Evolutionary conservation across 1,140 invertebrate genomes (phyloP).

Genomic region (Spodoptera litura): DNA sequence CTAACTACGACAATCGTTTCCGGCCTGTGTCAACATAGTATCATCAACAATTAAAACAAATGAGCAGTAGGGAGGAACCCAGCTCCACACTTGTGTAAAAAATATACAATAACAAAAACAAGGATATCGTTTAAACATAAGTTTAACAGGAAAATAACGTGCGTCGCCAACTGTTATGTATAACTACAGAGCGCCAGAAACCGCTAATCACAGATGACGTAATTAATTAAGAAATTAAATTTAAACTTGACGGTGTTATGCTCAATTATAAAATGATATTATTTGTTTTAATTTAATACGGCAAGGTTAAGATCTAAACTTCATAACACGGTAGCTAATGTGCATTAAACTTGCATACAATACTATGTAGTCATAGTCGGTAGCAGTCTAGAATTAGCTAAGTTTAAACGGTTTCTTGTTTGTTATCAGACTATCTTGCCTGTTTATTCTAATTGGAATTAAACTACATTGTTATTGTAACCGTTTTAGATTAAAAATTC

Average conservation of each 20-base stretch:
- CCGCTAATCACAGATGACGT: not conserved
- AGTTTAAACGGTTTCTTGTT: not conserved
- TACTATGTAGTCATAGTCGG: slow-evolving; percentile 8
- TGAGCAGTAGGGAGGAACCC: not conserved
- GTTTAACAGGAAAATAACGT: no score
- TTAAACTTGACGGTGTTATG: not conserved
- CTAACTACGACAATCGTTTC: no score
- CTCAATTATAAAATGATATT: no score
- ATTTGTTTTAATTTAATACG: no score
- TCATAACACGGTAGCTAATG: not conserved
- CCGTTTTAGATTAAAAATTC: no score
- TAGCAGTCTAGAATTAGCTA: slow-evolving; percentile 12
- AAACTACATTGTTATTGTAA: not conserved
- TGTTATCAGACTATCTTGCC: no score
- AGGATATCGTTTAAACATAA: no score
- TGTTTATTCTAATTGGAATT: not conserved
- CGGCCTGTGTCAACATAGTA: no score
- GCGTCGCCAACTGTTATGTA: no score
- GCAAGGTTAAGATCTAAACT: not conserved
- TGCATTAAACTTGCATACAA: slow-evolving; percentile 10
- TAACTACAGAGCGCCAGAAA: no score
- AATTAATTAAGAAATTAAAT: not conserved
- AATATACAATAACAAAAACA: no score
- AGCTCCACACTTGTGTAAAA: not conserved
- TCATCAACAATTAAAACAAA: not conserved